Evolutionary conservation across 2,888 invertebrate genomes (phyloP).

Genomic region (Drosophila dives): DNA sequence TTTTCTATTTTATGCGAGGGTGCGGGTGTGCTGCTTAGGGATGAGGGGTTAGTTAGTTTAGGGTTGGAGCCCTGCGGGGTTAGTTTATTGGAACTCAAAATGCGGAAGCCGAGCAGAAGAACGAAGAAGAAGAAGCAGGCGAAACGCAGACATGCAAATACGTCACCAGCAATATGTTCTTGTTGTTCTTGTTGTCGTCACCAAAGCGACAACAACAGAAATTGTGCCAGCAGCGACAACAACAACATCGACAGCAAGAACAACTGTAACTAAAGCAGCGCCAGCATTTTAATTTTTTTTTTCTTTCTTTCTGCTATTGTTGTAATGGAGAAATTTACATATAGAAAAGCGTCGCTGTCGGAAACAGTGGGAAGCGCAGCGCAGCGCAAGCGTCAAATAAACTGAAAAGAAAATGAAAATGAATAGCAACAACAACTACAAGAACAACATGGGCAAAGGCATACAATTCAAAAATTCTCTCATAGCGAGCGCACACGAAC

Average conservation of each 20-base stretch:
- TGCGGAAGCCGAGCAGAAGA: conserved; percentile 69
- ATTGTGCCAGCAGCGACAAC: conserved; percentile 77
- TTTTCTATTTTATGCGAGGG: not conserved
- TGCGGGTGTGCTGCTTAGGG: conserved; percentile 11
- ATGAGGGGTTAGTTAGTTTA: not conserved
- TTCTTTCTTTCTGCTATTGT: conserved; percentile 33
- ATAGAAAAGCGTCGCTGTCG: conserved; percentile 55
- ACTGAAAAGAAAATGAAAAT: conserved; percentile 80
- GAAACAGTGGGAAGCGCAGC: conserved; percentile 49
- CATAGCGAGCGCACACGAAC: conserved; percentile 47
- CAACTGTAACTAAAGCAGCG: conserved; percentile 62
- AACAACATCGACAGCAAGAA: conserved; percentile 18
- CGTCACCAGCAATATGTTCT: conserved; percentile 63
- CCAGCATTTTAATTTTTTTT: conserved; percentile 53
- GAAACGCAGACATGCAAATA: conserved; percentile 70
- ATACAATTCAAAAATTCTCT: conserved; percentile 71
- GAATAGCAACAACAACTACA: conserved; percentile 60
- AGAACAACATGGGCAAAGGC: conserved; percentile 19
- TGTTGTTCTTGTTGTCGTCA: conserved; percentile 51
- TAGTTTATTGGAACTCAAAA: conserved; percentile 63
- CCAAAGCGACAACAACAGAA: conserved; percentile 69
- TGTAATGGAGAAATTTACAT: conserved; percentile 75
- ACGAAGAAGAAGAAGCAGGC: not conserved
- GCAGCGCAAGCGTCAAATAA: conserved; percentile 50
- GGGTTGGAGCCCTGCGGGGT: conserved; percentile 18